phyloP scores from a whole-genome alignment of 2,113 vertebrate species.

The Otis tarda region DNA sequence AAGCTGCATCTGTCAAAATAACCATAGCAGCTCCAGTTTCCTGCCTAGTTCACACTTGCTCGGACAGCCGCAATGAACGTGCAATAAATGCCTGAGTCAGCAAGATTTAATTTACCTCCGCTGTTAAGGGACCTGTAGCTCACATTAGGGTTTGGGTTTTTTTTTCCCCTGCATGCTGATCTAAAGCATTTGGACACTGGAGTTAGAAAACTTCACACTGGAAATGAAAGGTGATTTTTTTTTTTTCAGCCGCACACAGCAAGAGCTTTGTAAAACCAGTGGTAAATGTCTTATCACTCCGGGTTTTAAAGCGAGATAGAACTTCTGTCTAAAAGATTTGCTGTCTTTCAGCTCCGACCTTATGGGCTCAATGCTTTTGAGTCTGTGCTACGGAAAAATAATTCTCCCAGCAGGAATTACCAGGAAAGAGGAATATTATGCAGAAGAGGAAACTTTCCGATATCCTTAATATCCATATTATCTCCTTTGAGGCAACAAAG shows the following conservation, averaged over 20 bases:
- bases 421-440: constrained; percentile 45
- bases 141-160: too few relatives aligned
- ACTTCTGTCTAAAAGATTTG: neutral
- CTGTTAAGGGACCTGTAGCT: neutral
- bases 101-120: neutral
- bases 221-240: neutral
- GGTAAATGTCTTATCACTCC: neutral
- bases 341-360: neutral
- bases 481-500: neutral
- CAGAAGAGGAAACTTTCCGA: constrained; percentile 5
- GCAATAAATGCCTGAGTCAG: neutral
- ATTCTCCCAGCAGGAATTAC: constrained; percentile 39
- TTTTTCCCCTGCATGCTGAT: neutral
- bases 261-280: neutral
- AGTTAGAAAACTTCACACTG: neutral
- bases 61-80: fast-evolving
- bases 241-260: neutral
- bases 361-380: neutral
- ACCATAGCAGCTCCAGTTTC: neutral
- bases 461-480: constrained; percentile 13
- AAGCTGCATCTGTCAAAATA: neutral
- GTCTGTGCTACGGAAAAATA: neutral
- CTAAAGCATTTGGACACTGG: neutral
- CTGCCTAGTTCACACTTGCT: neutral
- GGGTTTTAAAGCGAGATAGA: neutral